These are phyloP conservation scores for Pogoniulus pusillus DNA, from an alignment of 2,797 vertebrate genomes.

Conservation along the genomic window DNA sequence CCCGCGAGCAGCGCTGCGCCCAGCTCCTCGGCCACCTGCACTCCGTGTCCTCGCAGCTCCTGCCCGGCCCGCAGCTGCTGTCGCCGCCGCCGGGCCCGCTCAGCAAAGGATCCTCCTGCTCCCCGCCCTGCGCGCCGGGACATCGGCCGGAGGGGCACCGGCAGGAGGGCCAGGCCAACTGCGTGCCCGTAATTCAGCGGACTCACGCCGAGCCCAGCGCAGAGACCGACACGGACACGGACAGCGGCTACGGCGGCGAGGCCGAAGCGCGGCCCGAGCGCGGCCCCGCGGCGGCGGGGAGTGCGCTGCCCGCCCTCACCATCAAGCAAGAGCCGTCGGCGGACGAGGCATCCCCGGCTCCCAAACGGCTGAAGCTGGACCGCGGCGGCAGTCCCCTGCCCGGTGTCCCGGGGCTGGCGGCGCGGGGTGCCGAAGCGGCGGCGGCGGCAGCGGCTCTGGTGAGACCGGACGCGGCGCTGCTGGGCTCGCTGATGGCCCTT, in stretches of 20 bases:
- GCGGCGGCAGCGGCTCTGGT: slow-evolving; percentile 24
- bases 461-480: slow-evolving; percentile 84
- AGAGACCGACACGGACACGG: slow-evolving; percentile 96
- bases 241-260: slow-evolving; percentile 96
- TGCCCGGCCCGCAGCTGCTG: slow-evolving; percentile 78
- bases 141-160: slow-evolving; percentile 80
- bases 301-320: slow-evolving; percentile 72
- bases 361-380: slow-evolving; percentile 87
- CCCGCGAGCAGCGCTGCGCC: slow-evolving; percentile 88
- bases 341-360: slow-evolving; percentile 77
- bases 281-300: background rate
- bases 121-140: slow-evolving; percentile 55
- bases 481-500: slow-evolving; percentile 91
- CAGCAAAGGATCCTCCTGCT: slow-evolving; percentile 68
- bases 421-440: background rate
- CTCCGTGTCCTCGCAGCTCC: slow-evolving; percentile 87
- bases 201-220: slow-evolving; percentile 84
- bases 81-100: slow-evolving; percentile 74
- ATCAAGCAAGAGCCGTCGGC: slow-evolving; percentile 90
- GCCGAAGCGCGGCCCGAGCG: slow-evolving; percentile 80
- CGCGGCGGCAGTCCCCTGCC: slow-evolving; percentile 66
- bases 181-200: slow-evolving; percentile 96
- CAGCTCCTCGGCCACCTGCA: slow-evolving; percentile 92
- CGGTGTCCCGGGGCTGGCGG: background rate
- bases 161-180: slow-evolving; percentile 85